Evolutionary conservation across 2,113 vertebrate genomes (phyloP).

Genomic region (Tretioscincus oriximinensis): DNA sequence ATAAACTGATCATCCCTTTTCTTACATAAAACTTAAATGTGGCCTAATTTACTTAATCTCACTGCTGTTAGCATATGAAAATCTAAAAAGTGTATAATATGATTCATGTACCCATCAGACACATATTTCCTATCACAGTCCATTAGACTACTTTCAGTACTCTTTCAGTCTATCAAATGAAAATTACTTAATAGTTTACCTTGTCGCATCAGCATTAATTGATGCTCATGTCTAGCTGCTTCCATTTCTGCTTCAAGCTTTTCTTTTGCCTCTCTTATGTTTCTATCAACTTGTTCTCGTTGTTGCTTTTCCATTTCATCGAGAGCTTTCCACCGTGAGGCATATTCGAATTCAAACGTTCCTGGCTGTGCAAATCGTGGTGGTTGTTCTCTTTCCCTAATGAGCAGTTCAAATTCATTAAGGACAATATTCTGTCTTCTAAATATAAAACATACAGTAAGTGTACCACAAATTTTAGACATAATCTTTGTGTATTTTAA

Average conservation of each 20-base stretch:
- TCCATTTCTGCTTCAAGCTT: constrained; percentile 98
- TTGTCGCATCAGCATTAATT: constrained; percentile 98
- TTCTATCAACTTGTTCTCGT: constrained; percentile 90
- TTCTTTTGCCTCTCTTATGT: constrained; percentile 93
- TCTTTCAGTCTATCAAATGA: neutral
- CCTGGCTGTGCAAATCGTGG: constrained; percentile 95
- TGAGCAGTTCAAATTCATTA: constrained; percentile 51
- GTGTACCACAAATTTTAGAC: neutral
- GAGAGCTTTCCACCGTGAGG: constrained; percentile 96
- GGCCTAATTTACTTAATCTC: neutral
- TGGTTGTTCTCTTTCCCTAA: constrained; percentile 88
- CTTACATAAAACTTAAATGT: neutral
- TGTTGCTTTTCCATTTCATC: constrained; percentile 98
- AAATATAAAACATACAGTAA: constrained; percentile 22
- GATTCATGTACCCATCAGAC: neutral
- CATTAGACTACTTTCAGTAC: neutral
- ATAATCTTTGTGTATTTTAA: neutral
- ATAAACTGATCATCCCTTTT: neutral
- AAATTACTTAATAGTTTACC: constrained; percentile 47
- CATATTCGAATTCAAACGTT: constrained; percentile 98
- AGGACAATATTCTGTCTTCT: neutral
- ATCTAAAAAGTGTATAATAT: neutral
- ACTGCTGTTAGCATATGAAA: neutral
- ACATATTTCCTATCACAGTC: neutral
- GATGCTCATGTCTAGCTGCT: constrained; percentile 95